Evolutionary conservation across 2,888 invertebrate species (phyloP), one percentile per base, ranked within the genome.

Genomic region (Coelinius sp.): DNA sequence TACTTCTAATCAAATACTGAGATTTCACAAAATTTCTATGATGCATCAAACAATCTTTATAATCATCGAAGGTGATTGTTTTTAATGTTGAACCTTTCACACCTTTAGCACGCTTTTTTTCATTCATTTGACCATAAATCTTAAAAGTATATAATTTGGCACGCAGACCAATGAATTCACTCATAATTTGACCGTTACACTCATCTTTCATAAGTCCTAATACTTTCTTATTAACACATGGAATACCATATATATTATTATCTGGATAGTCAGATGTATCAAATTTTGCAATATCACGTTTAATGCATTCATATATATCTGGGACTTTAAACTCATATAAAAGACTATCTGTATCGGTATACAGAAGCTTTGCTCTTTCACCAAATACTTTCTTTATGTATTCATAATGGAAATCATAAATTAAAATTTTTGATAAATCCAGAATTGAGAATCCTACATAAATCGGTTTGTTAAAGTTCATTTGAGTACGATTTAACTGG

Each of bases 361-460:
- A 75, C 22, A 73, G 14, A 7, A 71, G 53, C 49, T 75, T 73
- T 7, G 66, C 74, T 25, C 20, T 35, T 59, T 75, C 27, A 10
- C 20, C n/a, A 12, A 69, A 76, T 7, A 35, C 52, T 10, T 14
- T 63, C 27, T 31, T 71, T 8, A 75, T 69, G 46, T 70, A 73
- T 35, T 74, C 67, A 27, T 73, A 77, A 72, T 72, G 75, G 67
- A 79, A 77, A 73, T 79, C 75, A 66, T 78, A 73, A 44, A 74
- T 63, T 27, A 53, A 68, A 8, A 22, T 70, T 66, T 76, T 76
- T 0, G 70, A 71, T 7, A 78, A 7, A 56, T 78, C 76, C 4
- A 75, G 44, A 14, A 75, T 72, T 20, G 38, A 44, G 70, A 75
- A 74, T 3, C 74, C 74, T 14, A 68, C 44, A 17, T 78, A 74